These are phyloP conservation scores for Drosophila phalerata DNA, from an alignment of 2,888 invertebrate species.

Conservation along the genomic window DNA sequence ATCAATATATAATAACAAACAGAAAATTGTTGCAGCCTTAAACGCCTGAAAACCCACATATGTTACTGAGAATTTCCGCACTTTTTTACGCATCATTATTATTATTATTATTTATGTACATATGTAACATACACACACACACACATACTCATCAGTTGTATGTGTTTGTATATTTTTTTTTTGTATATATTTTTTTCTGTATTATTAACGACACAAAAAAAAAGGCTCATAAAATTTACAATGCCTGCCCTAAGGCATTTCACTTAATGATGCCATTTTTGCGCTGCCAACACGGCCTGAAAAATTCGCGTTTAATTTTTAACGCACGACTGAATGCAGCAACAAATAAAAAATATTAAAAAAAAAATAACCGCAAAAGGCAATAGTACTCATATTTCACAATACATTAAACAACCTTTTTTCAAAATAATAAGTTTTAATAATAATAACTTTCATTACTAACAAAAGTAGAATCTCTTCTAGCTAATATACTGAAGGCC, in stretches of 20 bases:
- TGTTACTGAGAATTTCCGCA: constrained; percentile 55
- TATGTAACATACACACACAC: constrained; percentile 21
- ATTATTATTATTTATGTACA: constrained; percentile 64
- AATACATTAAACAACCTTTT: constrained; percentile 2
- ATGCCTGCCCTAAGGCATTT: constrained; percentile 71
- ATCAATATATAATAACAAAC: constrained; percentile 65
- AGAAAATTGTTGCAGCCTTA: constrained; percentile 20
- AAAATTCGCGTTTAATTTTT: constrained; percentile 81
- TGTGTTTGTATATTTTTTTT: constrained; percentile 30
- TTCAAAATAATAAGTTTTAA: not conserved
- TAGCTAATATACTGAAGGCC: not conserved
- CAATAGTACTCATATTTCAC: constrained; percentile 40
- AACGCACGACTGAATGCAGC: constrained; percentile 77
- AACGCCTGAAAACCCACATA: constrained; percentile 47
- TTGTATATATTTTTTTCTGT: constrained; percentile 59
- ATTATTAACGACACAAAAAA: constrained; percentile 79
- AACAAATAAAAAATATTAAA: constrained; percentile 45
- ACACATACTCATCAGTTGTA: constrained; percentile 8
- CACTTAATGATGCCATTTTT: constrained; percentile 82
- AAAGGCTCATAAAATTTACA: constrained; percentile 82
- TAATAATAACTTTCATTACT: not conserved
- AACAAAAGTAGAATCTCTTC: not conserved
- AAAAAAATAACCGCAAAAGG: constrained; percentile 19
- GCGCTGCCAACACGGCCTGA: constrained; percentile 67
- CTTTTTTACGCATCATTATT: constrained; percentile 62